These are phyloP conservation scores for Toxotes lorentzi DNA, from an alignment of 2,797 vertebrate genomes.

Conservation along the genomic window DNA sequence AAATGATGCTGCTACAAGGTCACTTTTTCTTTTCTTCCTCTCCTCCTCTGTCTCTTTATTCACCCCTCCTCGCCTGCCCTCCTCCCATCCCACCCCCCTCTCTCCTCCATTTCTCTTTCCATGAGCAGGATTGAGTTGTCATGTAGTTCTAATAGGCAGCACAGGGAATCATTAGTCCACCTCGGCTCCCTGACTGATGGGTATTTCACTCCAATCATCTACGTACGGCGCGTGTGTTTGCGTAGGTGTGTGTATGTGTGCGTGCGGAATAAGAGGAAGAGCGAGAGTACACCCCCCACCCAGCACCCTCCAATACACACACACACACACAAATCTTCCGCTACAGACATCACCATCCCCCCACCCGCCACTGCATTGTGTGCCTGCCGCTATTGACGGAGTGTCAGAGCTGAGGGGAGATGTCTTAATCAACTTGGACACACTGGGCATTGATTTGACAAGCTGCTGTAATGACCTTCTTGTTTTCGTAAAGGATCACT, in stretches of 20 bases:
- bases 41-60: conserved; percentile 62
- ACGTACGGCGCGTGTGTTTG: conserved; percentile 77
- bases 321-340: conserved; percentile 28
- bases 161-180: conserved; percentile 98
- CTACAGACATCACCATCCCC: conserved; percentile 33
- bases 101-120: conserved; percentile 75
- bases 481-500: conserved; percentile 99
- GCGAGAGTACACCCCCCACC: background rate
- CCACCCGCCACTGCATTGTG: conserved; percentile 78
- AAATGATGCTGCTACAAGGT: conserved; percentile 96
- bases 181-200: conserved; percentile 97
- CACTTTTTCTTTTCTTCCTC: conserved; percentile 84
- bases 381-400: conserved; percentile 93
- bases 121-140: conserved; percentile 98
- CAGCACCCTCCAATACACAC: conserved; percentile 8
- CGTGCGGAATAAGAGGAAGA: conserved; percentile 27
- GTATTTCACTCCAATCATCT: conserved; percentile 99
- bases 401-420: conserved; percentile 96
- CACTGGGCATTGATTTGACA: conserved; percentile 99
- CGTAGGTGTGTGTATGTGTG: conserved; percentile 58
- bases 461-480: conserved; percentile 99
- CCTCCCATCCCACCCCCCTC: conserved; percentile 50
- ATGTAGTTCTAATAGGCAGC: conserved; percentile 99
- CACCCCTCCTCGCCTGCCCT: conserved; percentile 15
- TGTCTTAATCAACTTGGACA: conserved; percentile 99